These are phyloP conservation scores for Drosophila diplacantha DNA, from an alignment of 2,888 invertebrate species.

Conservation along the genomic window DNA sequence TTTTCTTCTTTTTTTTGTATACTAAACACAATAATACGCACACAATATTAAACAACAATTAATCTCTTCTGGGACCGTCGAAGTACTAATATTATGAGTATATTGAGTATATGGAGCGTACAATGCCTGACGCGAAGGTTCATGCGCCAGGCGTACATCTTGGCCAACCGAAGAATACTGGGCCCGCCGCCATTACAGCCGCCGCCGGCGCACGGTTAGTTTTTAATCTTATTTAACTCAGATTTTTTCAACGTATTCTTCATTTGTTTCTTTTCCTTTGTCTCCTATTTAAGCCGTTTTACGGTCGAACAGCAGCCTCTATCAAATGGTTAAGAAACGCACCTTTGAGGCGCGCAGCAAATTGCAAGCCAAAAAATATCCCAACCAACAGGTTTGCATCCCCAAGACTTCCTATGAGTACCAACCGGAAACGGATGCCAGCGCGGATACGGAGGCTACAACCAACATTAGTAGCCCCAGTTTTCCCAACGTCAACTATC, in stretches of 20 bases:
- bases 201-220: constrained; percentile 51
- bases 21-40: constrained; percentile 29
- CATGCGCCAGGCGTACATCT: constrained; percentile 67
- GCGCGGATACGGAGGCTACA: constrained; percentile 13
- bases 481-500: constrained; percentile 7
- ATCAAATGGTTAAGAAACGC: constrained; percentile 75
- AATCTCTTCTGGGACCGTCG: constrained; percentile 34
- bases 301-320: constrained; percentile 66
- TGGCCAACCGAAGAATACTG: constrained; percentile 51
- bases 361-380: constrained; percentile 39
- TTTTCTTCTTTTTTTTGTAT: constrained; percentile 19
- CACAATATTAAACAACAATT: constrained; percentile 57
- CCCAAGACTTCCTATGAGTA: constrained; percentile 22
- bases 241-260: constrained; percentile 10
- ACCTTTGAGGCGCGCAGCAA: constrained; percentile 6
- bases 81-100: constrained; percentile 3
- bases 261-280: background rate
- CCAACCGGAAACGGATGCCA: constrained; percentile 22
- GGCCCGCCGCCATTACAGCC: constrained; percentile 27
- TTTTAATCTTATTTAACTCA: background rate
- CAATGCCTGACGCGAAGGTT: constrained; percentile 59
- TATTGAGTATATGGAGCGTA: constrained; percentile 70
- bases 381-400: constrained; percentile 63
- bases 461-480: no score
- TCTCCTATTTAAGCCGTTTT: constrained; percentile 38